Conservation (phyloP, 1,140 invertebrate genomes). For the Panagrolaimus sp. region DNA sequence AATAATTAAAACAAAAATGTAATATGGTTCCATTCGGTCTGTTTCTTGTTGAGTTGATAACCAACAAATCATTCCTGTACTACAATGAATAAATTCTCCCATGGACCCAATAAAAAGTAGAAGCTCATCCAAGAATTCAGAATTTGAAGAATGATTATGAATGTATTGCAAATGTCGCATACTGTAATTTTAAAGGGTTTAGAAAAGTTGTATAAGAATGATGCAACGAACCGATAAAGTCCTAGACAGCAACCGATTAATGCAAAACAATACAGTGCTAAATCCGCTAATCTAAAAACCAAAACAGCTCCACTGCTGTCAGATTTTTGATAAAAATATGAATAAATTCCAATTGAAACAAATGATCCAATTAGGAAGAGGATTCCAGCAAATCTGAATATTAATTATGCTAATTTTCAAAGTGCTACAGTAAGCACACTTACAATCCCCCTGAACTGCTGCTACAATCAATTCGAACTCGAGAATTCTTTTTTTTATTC, state of each 20-base stretch:
- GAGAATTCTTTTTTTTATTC: slow-evolving; percentile 34
- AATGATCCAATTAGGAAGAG: slow-evolving; percentile 53
- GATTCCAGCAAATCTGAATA: slow-evolving; percentile 56
- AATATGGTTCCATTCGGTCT: slow-evolving; percentile 24
- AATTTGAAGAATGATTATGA: slow-evolving; percentile 41
- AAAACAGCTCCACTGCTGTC: slow-evolving; percentile 42
- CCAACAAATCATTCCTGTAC: slow-evolving; percentile 31
- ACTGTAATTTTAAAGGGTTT: not conserved
- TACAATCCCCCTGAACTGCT: slow-evolving; percentile 40
- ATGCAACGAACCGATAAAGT: slow-evolving; percentile 32
- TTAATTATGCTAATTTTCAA: too few relatives aligned
- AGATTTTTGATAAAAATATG: slow-evolving; percentile 44
- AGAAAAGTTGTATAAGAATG: too few relatives aligned
- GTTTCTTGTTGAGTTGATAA: slow-evolving; percentile 13
- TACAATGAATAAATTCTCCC: slow-evolving; percentile 52
- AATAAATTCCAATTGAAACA: slow-evolving; percentile 56
- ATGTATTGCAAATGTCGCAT: slow-evolving; percentile 7
- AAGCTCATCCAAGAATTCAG: slow-evolving; percentile 57
- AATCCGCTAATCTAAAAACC: slow-evolving; percentile 54
- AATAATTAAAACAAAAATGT: slow-evolving; percentile 48
- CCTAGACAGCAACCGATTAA: slow-evolving; percentile 51
- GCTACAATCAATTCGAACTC: slow-evolving; percentile 52
- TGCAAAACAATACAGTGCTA: slow-evolving; percentile 50
- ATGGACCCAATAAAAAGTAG: slow-evolving; percentile 55
- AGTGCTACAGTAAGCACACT: too few relatives aligned